These are phyloP conservation scores for Sparus aurata DNA, from an alignment of 2,797 vertebrate genomes.

Conservation along the genomic window DNA sequence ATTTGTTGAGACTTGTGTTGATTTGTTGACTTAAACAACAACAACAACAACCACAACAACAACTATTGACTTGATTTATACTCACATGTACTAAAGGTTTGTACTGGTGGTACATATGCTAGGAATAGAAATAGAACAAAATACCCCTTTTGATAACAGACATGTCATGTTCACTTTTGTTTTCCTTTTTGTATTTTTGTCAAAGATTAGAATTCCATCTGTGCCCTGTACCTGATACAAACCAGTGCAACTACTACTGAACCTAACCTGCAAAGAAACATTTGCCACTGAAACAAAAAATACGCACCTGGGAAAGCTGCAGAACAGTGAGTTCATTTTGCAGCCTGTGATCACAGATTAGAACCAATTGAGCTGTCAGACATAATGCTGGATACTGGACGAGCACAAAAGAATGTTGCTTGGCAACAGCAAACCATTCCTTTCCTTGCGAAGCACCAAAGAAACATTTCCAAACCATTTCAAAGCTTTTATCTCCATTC, in stretches of 20 bases:
- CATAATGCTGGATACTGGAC: conserved; percentile 33
- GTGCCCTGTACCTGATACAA: neutral
- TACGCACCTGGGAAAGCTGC: neutral
- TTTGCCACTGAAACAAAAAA: conserved; percentile 12
- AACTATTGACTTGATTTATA: no score
- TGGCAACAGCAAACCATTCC: conserved; percentile 61
- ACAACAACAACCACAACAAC: no score
- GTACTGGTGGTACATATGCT: no score
- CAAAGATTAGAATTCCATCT: neutral
- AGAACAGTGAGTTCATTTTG: conserved; percentile 40
- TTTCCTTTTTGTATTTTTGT: conserved; percentile 15
- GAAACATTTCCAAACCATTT: conserved; percentile 34
- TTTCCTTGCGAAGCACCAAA: conserved; percentile 35
- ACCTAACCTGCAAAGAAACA: neutral
- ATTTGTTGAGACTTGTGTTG: no score
- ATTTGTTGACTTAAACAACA: no score
- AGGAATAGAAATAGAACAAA: no score
- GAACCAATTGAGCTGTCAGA: conserved; percentile 48
- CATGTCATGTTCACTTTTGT: neutral
- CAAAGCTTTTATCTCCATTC: conserved; percentile 32
- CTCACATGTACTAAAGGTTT: no score
- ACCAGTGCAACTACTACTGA: neutral
- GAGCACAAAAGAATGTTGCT: conserved; percentile 60
- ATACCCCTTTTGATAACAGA: no score
- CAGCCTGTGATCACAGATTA: conserved; percentile 59